phyloP scores from a whole-genome alignment of 2,797 vertebrate species.

The Scolopax bukidnonensis region DNA sequence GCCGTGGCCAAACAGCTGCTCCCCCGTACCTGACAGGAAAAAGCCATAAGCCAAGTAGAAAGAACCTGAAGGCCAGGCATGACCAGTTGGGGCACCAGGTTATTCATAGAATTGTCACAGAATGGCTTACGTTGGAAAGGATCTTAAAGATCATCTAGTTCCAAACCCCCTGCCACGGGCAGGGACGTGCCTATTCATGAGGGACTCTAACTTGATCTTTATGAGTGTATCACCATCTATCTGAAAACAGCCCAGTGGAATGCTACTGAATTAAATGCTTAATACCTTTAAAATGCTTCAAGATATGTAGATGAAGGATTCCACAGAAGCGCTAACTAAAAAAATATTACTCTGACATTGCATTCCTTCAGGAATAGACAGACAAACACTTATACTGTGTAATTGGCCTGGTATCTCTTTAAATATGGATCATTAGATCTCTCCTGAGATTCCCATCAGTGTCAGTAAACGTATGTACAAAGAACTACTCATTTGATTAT shows the following conservation, averaged over 20 bases:
- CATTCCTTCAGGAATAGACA: not conserved
- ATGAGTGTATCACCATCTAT: not conserved
- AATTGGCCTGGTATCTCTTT: not conserved
- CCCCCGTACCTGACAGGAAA: not conserved
- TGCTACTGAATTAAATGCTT: not conserved
- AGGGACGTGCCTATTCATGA: not conserved
- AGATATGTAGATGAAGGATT: not conserved
- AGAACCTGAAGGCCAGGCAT: not conserved
- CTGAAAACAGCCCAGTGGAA: not conserved
- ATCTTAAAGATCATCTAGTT: not conserved
- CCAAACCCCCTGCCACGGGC: not conserved
- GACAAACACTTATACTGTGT: not conserved
- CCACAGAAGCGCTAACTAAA: not conserved
- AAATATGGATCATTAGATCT: conserved; percentile 17
- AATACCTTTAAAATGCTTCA: not conserved
- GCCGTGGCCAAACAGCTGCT: not conserved
- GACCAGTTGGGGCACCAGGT: not conserved
- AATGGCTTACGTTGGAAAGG: not conserved
- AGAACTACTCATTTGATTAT: conserved; percentile 27
- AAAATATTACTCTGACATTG: not conserved
- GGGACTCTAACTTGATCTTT: not conserved
- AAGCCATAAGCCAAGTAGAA: not conserved
- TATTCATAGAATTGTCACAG: not conserved
- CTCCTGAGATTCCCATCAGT: not conserved
- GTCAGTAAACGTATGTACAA: conserved; percentile 7